Evolutionary conservation across 2,797 vertebrate genomes (phyloP).

Genomic region (Salmo trutta): DNA sequence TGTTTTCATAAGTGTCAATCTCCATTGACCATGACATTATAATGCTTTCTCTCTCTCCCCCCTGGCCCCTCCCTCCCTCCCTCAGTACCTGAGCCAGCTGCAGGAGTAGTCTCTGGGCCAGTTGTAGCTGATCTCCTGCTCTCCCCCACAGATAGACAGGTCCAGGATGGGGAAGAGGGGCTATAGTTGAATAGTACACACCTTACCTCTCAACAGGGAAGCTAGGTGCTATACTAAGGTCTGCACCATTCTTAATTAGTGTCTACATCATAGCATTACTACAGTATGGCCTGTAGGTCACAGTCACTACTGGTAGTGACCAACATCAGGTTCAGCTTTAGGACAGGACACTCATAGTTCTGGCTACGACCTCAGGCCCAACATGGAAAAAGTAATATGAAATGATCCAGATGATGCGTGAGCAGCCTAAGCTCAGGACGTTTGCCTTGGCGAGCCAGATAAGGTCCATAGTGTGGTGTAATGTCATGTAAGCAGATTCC

Average conservation of each 20-base stretch:
- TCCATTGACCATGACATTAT: not conserved
- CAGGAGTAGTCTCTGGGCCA: slow-evolving; percentile 85
- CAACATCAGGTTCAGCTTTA: not conserved
- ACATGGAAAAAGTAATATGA: slow-evolving; percentile 19
- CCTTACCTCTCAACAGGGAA: too few species aligned
- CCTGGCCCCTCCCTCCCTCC: slow-evolving; percentile 81
- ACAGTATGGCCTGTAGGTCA: not conserved
- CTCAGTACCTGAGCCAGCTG: slow-evolving; percentile 89
- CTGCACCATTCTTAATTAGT: not conserved
- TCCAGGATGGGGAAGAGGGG: too few species aligned
- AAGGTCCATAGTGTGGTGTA: slow-evolving; percentile 13
- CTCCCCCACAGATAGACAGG: slow-evolving; percentile 63
- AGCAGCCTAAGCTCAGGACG: slow-evolving; percentile 18
- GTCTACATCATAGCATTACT: not conserved
- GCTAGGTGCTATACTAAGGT: not conserved
- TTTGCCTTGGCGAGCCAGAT: slow-evolving; percentile 31
- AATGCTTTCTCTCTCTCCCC: not conserved
- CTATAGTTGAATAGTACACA: too few species aligned
- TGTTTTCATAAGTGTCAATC: not conserved
- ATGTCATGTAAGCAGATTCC: slow-evolving; percentile 23
- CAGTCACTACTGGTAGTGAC: not conserved
- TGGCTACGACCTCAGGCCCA: slow-evolving; percentile 7
- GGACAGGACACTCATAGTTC: slow-evolving; percentile 4
- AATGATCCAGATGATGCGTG: slow-evolving; percentile 32
- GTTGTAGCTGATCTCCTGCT: slow-evolving; percentile 78